These are phyloP conservation scores for Catostylus mosaicus DNA, from an alignment of 30 jellyfish, hydroid and myxozoan species.

Conservation along the genomic window DNA sequence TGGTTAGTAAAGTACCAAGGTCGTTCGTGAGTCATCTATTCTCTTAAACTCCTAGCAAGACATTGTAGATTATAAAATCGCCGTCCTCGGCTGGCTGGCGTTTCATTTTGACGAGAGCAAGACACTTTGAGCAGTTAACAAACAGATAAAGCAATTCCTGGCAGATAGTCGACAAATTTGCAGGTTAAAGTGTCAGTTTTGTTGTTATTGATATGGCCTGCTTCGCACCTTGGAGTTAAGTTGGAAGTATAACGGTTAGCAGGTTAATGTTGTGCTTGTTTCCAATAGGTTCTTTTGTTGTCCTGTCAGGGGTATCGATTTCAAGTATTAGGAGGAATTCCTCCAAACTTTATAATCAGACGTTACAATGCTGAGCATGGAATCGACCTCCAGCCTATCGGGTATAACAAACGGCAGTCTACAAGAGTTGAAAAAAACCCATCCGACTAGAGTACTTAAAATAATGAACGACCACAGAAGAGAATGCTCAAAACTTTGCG, in stretches of 20 bases:
- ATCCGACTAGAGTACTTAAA: conserved; percentile 67
- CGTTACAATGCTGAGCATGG: conserved; percentile 75
- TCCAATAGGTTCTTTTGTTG: not conserved
- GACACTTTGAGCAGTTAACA: not conserved
- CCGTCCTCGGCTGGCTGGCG: not conserved
- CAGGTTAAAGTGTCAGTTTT: not conserved
- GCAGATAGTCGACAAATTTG: too few relatives aligned
- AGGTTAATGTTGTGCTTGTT: not conserved
- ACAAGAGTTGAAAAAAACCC: conserved; percentile 51
- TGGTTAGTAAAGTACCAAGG: not conserved
- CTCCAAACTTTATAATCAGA: not conserved
- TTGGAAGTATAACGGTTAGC: not conserved
- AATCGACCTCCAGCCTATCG: conserved; percentile 70
- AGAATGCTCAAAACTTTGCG: conserved; percentile 88
- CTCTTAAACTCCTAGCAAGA: not conserved
- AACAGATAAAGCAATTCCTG: too few relatives aligned
- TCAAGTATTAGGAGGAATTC: not conserved
- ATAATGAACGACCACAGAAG: conserved; percentile 87
- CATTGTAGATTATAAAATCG: not conserved
- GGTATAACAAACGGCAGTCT: conserved; percentile 37
- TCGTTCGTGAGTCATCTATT: not conserved
- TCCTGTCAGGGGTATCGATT: not conserved
- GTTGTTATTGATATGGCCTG: not conserved
- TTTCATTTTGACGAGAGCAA: not conserved
- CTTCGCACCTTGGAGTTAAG: not conserved